Percentiles rank a stretch among this genome's conserved stretches.
Evolutionary conservation across 2,888 invertebrate species (phyloP).

Genomic region (Cerastis leucographa): DNA sequence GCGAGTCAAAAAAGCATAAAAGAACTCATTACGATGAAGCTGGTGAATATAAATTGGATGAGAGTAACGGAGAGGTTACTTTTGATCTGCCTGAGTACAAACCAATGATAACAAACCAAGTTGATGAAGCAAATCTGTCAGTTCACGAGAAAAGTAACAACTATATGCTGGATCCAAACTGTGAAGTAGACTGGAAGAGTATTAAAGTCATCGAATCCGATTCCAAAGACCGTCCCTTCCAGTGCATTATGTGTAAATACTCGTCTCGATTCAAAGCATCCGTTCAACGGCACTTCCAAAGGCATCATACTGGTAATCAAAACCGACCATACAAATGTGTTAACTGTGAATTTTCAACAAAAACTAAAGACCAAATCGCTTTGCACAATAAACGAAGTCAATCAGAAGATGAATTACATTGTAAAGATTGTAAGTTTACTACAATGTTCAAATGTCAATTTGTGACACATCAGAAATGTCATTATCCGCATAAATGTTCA

Average conservation of each 20-base stretch:
- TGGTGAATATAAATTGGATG: constrained; percentile 32
- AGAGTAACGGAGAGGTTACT: not conserved
- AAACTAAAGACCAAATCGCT: constrained; percentile 83
- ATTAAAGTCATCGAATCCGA: constrained; percentile 78
- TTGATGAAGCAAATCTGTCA: constrained; percentile 28
- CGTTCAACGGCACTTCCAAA: constrained; percentile 82
- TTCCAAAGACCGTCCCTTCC: constrained; percentile 76
- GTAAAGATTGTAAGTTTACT: constrained; percentile 73
- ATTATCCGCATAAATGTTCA: constrained; percentile 77
- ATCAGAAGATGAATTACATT: constrained; percentile 66
- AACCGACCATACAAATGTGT: constrained; percentile 80
- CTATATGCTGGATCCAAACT: constrained; percentile 75
- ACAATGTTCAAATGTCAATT: constrained; percentile 79
- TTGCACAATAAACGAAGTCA: constrained; percentile 82
- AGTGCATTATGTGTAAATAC: constrained; percentile 79
- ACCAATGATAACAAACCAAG: not conserved
- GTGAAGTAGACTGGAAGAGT: constrained; percentile 76
- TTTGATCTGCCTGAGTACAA: not conserved
- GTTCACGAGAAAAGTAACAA: constrained; percentile 68
- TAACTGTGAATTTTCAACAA: constrained; percentile 82
- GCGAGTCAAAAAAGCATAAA: constrained; percentile 80
- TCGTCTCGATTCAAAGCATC: constrained; percentile 81
- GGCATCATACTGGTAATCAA: constrained; percentile 78
- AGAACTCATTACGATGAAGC: constrained; percentile 59
- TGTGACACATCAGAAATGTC: constrained; percentile 79